Evolutionary conservation across 2,888 invertebrate species (phyloP), one percentile per base, ranked within the genome.

Genomic region (Taenaris catops): DNA sequence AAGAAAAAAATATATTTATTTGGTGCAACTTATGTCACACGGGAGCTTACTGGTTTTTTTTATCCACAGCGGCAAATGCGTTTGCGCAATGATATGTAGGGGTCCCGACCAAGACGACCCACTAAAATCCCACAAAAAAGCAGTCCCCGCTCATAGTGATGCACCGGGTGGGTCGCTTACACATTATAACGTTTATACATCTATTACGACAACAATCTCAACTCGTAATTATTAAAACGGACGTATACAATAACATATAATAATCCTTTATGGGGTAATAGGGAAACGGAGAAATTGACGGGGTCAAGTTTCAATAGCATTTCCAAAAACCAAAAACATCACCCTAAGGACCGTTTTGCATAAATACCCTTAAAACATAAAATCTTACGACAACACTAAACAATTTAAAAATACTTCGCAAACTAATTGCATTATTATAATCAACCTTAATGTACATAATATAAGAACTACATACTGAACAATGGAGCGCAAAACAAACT

Each of bases 331-430:
- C 81, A 66, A 67, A 70, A 76, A 83, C 66, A 66, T 55, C 58
- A 64, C 84, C 83, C 84, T 49, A 40, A 73, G 80, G 84, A 68
- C 64, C 62, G 68, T 71, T 84, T 84, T 76, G 78, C 81, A 78
- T 81, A 78, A 80, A 73, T 70, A 71, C 69, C 60, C 64, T 55
- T 58, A 57, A n/a, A 59, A 58, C 78, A 80, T 84, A 83, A 86
- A 86, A 86, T 84, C 83, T 86, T 83, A 86, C 72, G 84, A 80
- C 72, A 65, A 60, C 63, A 53, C 35, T 33, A 45, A 59, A 72
- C 65, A 63, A 54, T 38, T 45, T 51, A 42, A 8, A 34, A 7
- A 24, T 12, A 7, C 17, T 7, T 7, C 25, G 24, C 20, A 1
- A 19, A 17, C 25, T 9, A 2, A 0, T 16, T 29, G 18, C 5